Evolutionary conservation across 2,888 invertebrate genomes (phyloP), one percentile per base, ranked within the genome.

Genomic region (Drosophila seclusa): DNA sequence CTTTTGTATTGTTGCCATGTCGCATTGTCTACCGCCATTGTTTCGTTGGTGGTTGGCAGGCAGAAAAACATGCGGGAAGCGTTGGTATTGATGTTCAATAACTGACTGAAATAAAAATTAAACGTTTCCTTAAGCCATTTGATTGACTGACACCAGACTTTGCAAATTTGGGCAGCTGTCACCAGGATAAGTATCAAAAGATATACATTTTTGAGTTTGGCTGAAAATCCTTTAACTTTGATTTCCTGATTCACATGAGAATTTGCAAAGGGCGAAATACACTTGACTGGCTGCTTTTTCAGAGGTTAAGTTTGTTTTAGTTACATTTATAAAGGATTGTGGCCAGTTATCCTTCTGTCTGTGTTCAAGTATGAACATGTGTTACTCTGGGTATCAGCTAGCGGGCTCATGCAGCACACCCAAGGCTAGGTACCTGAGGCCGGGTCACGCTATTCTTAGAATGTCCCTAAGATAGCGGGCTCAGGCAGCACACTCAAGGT

Each of bases 71-170:
- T 8, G 63, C 54, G 60, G 54, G 57, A 55, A 50, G 52, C 31
- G 52, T 36, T 45, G n/a, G 40, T 18, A 32, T 45, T 49, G 40
- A 42, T 31, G 27, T 36, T 24, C 55, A 62, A 70, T 76, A 72
- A 73, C 59, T 60, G 80, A 60, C 73, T 74, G 64, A 72, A 63
- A 87, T 76, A 73, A 79, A 87, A 87, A 79, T 85, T 81, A 87
- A 87, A 87, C 62, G 85, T 69, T 83, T 70, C 76, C 81, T 72
- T 72, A 68, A 66, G 68, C 62, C 57, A 54, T 78, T 85, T 87
- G 87, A 87, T 85, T 85, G 84, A 84, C 68, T 73, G 83, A 70
- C 85, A 76, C 67, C 78, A 76, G 76, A 74, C 76, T 67, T 55
- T 24, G 40, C 48, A 63, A 55, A 53, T 70, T 78, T 54, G 10